Conservation (phyloP, 2,888 invertebrate species). For the Allacma fusca region DNA sequence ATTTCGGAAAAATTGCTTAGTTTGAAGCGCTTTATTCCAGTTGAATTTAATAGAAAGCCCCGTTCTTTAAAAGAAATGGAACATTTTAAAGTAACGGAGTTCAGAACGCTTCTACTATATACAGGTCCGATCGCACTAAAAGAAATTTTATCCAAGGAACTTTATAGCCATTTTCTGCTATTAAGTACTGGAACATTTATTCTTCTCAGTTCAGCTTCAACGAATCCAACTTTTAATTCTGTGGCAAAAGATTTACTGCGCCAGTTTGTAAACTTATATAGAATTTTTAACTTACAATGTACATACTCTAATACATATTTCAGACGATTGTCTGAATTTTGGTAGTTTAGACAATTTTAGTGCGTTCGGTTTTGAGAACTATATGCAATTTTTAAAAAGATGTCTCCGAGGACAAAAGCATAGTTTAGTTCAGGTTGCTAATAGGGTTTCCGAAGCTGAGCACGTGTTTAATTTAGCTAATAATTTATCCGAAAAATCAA, state of each 20-base stretch:
- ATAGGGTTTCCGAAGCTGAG: slow-evolving; percentile 5
- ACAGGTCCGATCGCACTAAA: no score
- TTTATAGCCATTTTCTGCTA: no score
- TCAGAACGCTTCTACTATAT: slow-evolving; percentile 37
- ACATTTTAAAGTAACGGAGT: slow-evolving; percentile 49
- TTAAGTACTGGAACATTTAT: no score
- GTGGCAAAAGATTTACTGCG: not conserved
- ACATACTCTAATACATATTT: slow-evolving; percentile 6
- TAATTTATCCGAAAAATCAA: not conserved
- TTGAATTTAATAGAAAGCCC: slow-evolving; percentile 41
- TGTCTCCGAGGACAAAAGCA: not conserved
- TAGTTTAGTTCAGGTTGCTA: not conserved
- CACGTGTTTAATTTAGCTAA: not conserved
- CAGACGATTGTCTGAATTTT: not conserved
- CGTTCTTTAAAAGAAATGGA: slow-evolving; percentile 35
- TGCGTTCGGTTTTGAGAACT: slow-evolving; percentile 11
- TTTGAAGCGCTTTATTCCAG: slow-evolving; percentile 31
- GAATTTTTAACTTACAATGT: not conserved
- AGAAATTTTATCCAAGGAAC: no score
- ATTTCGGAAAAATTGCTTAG: slow-evolving; percentile 32
- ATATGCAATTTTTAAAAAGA: slow-evolving; percentile 18
- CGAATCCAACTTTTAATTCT: not conserved
- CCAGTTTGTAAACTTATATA: not conserved
- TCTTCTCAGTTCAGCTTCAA: not conserved
- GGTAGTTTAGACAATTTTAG: not conserved